These are phyloP conservation scores for Herpetotheres cachinnans DNA, from an alignment of 2,113 vertebrate species.

Conservation along the genomic window DNA sequence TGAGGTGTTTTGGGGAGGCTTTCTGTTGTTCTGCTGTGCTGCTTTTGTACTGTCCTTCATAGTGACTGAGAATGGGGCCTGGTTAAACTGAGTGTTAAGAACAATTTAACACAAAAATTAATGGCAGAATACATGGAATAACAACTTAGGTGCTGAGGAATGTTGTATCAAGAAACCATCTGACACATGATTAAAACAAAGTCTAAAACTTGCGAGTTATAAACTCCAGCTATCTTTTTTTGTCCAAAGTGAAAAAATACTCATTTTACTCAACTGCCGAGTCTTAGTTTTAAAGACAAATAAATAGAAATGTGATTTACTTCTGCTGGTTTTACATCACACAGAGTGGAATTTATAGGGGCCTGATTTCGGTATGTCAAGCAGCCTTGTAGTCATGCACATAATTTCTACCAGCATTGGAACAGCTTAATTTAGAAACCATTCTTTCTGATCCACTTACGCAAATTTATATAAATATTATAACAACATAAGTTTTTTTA, in stretches of 20 bases:
- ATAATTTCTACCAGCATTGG: not conserved
- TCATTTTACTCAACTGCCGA: not conserved
- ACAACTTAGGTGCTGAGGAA: not conserved
- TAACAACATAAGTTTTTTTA: not conserved
- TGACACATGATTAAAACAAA: not conserved
- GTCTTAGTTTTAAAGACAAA: not conserved
- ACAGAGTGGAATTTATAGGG: not conserved
- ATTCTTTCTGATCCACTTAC: not conserved
- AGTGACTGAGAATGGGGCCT: not conserved
- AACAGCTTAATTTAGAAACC: not conserved
- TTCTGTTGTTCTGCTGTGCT: not conserved
- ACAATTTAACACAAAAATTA: not conserved
- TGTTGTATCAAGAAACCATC: not conserved
- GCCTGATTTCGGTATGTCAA: not conserved
- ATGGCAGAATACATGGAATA: not conserved
- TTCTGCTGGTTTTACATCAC: not conserved
- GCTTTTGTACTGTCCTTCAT: not conserved
- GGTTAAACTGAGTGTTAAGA: not conserved
- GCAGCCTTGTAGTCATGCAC: not conserved
- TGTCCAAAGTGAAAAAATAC: not conserved
- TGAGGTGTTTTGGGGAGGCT: not conserved
- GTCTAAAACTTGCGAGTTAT: not conserved
- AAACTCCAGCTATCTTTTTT: not conserved
- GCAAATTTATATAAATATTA: not conserved
- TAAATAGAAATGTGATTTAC: not conserved